Evolutionary conservation across 2,113 vertebrate genomes (phyloP), one percentile per base, ranked within the genome.

Genomic region (Thymallus thymallus): DNA sequence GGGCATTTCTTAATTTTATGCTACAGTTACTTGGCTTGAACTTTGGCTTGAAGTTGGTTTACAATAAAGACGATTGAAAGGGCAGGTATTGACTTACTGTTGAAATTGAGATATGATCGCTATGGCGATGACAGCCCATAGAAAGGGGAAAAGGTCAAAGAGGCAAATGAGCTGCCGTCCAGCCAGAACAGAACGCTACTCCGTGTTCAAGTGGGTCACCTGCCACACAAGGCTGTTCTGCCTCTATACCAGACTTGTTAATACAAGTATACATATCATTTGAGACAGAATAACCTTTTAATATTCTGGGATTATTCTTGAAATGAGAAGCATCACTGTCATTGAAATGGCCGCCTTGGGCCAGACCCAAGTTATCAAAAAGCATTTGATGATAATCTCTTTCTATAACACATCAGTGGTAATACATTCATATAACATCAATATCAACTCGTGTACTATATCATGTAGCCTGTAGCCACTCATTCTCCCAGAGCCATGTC

Each of bases 131-230:
- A 82, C 71, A 74, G 72, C 56, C 32, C n/a, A 69, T 6, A 7
- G 60, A 82, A 60, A 70, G 41, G 46, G 32, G 58, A 79, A 82
- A 87, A 88, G 85, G 85, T 90, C 86, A 48, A 75, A 67, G 72
- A 78, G 72, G 79, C 74, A 80, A 87, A 82, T 74, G 64, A 82
- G 67, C 66, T 20, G 0, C 6, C 24, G 69, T 71, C 60, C 63
- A 55, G 70, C 76, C 51, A 35, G 20, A 77, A 41, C 35, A 51
- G 16, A 18, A 80, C 66, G 69, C 76, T 29, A 29, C 55, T n/a
- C 75, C n/a, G 71, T 72, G 55, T 68, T 80, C 0, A 18, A 80
- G 67, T 63, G 56, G 46, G 63, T 65, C 22, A 26, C 80, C 75
- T 24, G 26, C 80, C 75, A 73, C 83, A 5, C 16, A 18, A 51